A percentile compares a stretch with the other conserved stretches of the same genome.
Evolutionary conservation across 2,888 invertebrate species (phyloP).

Genomic region (Brachylomia viminalis): DNA sequence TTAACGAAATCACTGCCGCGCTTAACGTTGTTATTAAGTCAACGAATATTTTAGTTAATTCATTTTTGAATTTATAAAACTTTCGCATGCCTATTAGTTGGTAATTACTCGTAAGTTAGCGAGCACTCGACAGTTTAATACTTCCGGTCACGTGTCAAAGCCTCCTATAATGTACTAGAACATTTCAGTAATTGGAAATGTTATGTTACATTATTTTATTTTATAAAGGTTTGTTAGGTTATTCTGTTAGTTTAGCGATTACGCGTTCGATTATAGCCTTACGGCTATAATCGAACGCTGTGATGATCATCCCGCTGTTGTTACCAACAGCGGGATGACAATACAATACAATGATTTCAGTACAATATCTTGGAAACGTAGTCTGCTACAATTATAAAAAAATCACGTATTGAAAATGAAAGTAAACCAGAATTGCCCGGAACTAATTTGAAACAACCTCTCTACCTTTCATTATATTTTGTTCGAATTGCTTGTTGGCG

Average conservation of each 20-base stretch:
- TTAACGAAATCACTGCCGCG: conserved; percentile 11
- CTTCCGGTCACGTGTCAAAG: conserved; percentile 62
- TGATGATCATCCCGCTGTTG: no score
- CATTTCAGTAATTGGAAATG: conserved; percentile 48
- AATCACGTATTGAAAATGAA: no score
- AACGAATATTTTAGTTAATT: conserved; percentile 24
- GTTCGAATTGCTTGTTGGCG: neutral
- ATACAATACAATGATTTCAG: no score
- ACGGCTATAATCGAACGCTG: no score
- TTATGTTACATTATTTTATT: conserved; percentile 1
- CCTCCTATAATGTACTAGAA: conserved; percentile 26
- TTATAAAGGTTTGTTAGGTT: neutral
- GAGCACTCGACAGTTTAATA: conserved; percentile 38
- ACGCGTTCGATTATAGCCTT: no score
- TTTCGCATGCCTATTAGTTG: conserved; percentile 40
- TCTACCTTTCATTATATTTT: neutral
- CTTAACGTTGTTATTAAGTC: conserved; percentile 23
- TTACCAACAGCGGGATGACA: no score
- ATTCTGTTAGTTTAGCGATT: no score
- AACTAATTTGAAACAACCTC: neutral
- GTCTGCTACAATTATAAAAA: no score
- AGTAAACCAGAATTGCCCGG: neutral
- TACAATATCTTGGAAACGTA: no score
- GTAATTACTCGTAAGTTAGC: conserved; percentile 28
- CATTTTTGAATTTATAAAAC: conserved; percentile 23